phyloP scores from a whole-genome alignment of 2,797 vertebrate genomes.

The Melanotaenia pygmaea region DNA sequence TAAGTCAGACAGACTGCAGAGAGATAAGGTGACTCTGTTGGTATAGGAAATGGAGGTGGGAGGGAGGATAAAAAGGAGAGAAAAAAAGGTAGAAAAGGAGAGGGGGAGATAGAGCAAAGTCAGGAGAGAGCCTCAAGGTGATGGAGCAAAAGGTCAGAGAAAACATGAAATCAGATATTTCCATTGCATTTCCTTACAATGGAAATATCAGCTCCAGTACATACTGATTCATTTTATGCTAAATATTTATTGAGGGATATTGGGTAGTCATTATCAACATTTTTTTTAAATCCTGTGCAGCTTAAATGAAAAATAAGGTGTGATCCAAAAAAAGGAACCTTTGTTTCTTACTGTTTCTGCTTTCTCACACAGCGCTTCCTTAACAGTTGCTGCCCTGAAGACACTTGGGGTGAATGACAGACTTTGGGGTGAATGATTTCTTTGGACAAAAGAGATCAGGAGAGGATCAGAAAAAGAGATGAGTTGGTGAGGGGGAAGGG shows the following conservation, averaged over 20 bases:
- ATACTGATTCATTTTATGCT: background rate
- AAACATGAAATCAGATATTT: background rate
- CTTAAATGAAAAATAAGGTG: background rate
- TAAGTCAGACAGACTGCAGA: conserved; percentile 79
- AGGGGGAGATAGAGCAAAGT: conserved; percentile 38
- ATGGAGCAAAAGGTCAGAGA: conserved; percentile 60
- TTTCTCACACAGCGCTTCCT: conserved; percentile 21
- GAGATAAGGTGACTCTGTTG: conserved; percentile 78
- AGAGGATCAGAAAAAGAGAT: conserved; percentile 23
- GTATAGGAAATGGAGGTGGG: conserved; percentile 24
- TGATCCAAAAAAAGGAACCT: conserved; percentile 9
- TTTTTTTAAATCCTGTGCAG: background rate
- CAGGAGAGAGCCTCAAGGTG: conserved; percentile 26
- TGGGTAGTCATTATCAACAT: conserved; percentile 2
- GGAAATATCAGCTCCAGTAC: conserved; percentile 5
- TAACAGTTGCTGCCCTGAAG: conserved; percentile 29
- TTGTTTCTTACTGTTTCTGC: conserved; percentile 13
- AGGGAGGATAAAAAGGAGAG: conserved; percentile 3
- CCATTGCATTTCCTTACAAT: conserved; percentile 2
- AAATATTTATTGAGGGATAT: background rate
- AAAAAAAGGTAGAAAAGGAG: conserved; percentile 18
- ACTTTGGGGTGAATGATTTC: conserved; percentile 46
- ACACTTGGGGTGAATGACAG: conserved; percentile 33
- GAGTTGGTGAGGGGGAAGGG: conserved; percentile 34
- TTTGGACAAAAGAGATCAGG: conserved; percentile 32